phyloP scores from a whole-genome alignment of 2,797 vertebrate species.

The Taenioides sp. region DNA sequence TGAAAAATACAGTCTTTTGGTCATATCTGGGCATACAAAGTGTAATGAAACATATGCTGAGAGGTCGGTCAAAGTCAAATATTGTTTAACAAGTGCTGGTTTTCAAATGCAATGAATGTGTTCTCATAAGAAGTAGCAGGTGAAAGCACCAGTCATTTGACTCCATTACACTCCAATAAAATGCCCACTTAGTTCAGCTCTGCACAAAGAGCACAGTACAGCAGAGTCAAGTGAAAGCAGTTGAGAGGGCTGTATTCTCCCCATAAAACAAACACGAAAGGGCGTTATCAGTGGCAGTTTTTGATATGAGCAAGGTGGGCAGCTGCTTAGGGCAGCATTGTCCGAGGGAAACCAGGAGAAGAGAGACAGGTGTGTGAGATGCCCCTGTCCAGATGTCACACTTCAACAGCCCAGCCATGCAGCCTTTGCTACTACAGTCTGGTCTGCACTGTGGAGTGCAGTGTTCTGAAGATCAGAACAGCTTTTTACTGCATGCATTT shows the following conservation, averaged over 20 bases:
- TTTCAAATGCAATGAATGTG: conserved; percentile 7
- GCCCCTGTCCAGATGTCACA: too few species aligned
- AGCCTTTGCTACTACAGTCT: too few species aligned
- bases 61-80: conserved; percentile 1
- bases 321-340: too few species aligned
- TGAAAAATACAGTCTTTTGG: neutral
- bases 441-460: too few species aligned
- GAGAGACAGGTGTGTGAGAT: too few species aligned
- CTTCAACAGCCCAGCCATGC: too few species aligned
- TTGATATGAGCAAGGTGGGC: too few species aligned
- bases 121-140: conserved; percentile 9
- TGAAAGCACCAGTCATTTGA: neutral
- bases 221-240: conserved; percentile 3
- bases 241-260: neutral
- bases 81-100: conserved; percentile 2
- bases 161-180: conserved; percentile 11
- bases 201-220: neutral
- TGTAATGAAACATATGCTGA: conserved; percentile 4
- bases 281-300: conserved; percentile 15
- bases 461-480: too few species aligned
- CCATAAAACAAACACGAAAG: conserved; percentile 27
- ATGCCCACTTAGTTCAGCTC: conserved; percentile 4
- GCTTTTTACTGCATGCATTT: too few species aligned
- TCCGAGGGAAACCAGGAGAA: too few species aligned
- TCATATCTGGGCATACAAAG: neutral